Evolutionary conservation across 2,888 invertebrate genomes (phyloP), one percentile per base, ranked within the genome.

Genomic region (Cremastinae sp.): DNA sequence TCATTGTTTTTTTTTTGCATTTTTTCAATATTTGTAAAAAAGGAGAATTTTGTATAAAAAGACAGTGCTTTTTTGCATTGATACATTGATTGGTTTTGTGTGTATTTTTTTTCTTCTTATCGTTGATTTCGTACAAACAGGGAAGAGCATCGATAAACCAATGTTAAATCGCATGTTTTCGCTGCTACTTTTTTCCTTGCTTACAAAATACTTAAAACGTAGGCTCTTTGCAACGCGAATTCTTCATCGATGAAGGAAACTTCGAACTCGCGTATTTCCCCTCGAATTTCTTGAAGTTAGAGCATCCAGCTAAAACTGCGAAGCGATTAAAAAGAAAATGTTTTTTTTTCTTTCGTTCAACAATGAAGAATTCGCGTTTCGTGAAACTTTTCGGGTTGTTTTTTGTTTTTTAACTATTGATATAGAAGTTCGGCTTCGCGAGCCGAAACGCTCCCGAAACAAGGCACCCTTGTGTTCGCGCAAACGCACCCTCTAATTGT

Each of bases 391-490:
- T 39, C 9, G 35, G 12, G 22, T 51, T 51, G 1, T 8, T 51
- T 51, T 16, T 20, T 51, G 18, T 47, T 20, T 51, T 51, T 51
- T 51, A 20, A 20, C 10, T 65, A 65, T 41, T 61, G 55, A 72
- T 53, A 53, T 66, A 41, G 71, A 73, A 70, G 51, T 41, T 62
- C 58, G 12, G 49, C 73, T 73, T 61, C 66, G 76, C 39, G 62
- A 58, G 51, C 62, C 64, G n/a, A 10, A 18, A 45, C 61, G 56
- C 66, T 66, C 66, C 65, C 49, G 71, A 78, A 71, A 77, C 62
- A 79, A 79, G 79, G 79, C 79, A 79, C 79, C 78, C 79, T 76
- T 66, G 74, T 78, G 78, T 75, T 73, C 68, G 71, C 74, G 65
- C 56, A 74, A 77, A 70, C 74, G 58, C 64, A 76, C 56, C 51